Base-by-base conservation (phyloP, 2,797 vertebrate species). In the Stomatorhinus walkeri region DNA sequence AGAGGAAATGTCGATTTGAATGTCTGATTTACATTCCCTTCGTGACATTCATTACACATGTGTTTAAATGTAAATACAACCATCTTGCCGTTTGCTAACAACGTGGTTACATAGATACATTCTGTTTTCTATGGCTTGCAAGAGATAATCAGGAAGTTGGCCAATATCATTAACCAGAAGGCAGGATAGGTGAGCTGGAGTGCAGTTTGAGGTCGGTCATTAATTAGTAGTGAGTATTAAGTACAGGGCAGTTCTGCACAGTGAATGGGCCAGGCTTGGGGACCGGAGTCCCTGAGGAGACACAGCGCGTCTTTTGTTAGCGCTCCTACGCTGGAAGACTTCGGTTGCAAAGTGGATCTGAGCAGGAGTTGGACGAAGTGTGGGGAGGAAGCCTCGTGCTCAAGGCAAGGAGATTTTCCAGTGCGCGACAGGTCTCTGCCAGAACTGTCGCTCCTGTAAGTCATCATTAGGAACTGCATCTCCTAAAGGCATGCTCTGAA, bases 111-210 rank as follows among this genome's bases (percentile, higher is more conserved):
- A 43, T 76, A 89, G 85, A 22, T 89, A 87, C 59, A 89, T 76
- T 86, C 28, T 72, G 28, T 76, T 46, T 85, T 87, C 85, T 85
- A 89, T 72, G 88, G 88, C 88, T 89, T 89, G 59, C 43, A 46
- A 86, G 64, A 49, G 24, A 87, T 56, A 87, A n/a, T 52, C 83
- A 49, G 12, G 85, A 56, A 59, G 54, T 59, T 87, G 85, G 46
- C 84, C 46, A 54, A 43, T 36, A 36, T 40, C 85, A 59, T 87
- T 87, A 87, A 87, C 6, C 85, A 56, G 85, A 32, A 85, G 85
- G 51, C 85, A 36, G 43, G 83, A 85, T 28, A 51, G 79, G 79
- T 24, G 22, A 83, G 8, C 79, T 83, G 79, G n/a, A 43, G 79
- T 46, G n/a, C 79, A 48, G 43, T 48, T 83, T 83, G 43, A 83